Evolutionary conservation across 2,797 vertebrate species (phyloP), one percentile per base, ranked within the genome.

Genomic region (Craterocephalus amniculus): DNA sequence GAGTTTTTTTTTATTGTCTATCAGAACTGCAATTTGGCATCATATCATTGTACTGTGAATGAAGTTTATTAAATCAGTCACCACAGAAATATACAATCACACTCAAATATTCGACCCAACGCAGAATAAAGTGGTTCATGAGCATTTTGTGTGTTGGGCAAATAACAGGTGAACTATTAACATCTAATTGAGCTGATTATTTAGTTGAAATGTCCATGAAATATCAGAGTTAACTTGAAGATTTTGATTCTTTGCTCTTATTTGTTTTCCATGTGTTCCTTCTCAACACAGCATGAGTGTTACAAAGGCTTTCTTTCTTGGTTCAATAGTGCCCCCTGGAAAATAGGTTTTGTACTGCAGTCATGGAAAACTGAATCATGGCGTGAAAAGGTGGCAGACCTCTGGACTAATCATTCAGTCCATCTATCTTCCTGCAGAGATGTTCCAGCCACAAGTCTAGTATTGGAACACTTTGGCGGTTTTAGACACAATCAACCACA

Each of bases 291-390:
- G 70, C 77, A 88, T 67, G 67, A 67, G 58, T 75, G 63, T 83
- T 61, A 32, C 9, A 8, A 54, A 16, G 49, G 22, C 20, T 51
- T 61, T 83, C 69, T 92, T 85, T 90, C 78, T 87, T 70, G 85
- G 94, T 83, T 94, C 90, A 94, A 95, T 89, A 94, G 69, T 94
- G 94, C 94, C 93, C 92, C 91, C 94, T 95, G 90, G 89, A 92
- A 87, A 51, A 67, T 11, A 64, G 5, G 60, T 9, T 62, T 4
- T 74, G 83, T 36, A 92, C 64, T 91, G 88, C 90, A 89, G 27
- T 49, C 57, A 58, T n/a, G 29, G 11, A 18, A 35, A 68, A 62
- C 22, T 68, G 63, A 57, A 52, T 49, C 6, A 65, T 59, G 27
- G 29, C 54, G 72, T 75, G 65, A 78, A 85, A 89, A 86, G 67